Conservation (phyloP, 2,888 invertebrate genomes). For the Scaptomyza polygonia region DNA sequence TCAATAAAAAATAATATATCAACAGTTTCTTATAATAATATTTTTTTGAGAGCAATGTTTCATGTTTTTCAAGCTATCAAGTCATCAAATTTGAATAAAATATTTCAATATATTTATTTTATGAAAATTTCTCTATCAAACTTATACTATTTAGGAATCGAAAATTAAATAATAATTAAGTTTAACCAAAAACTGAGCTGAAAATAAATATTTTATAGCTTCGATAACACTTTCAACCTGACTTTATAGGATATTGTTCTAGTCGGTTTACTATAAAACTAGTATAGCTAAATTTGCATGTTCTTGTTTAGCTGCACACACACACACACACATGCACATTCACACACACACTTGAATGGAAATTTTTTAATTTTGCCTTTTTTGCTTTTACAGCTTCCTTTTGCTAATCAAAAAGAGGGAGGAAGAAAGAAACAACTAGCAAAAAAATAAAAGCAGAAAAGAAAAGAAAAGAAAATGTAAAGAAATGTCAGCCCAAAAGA, state of each 20-base stretch:
- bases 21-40: too few species aligned
- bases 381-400: slow-evolving; percentile 40
- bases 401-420: slow-evolving; percentile 71
- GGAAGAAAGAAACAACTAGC: slow-evolving; percentile 16
- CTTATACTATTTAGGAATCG: too few species aligned
- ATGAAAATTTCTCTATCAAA: too few species aligned
- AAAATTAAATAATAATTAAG: too few species aligned
- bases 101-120: too few species aligned
- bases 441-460: too few species aligned
- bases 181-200: too few species aligned
- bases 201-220: too few species aligned
- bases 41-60: too few species aligned
- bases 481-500: slow-evolving; percentile 32
- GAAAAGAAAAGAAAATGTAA: slow-evolving; percentile 24
- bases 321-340: slow-evolving; percentile 13
- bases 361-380: slow-evolving; percentile 55
- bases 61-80: too few species aligned
- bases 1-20: too few species aligned
- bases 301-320: slow-evolving; percentile 34
- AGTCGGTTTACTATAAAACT: neutral
- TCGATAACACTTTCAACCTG: neutral
- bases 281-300: slow-evolving; percentile 28
- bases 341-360: slow-evolving; percentile 30
- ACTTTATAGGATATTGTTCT: slow-evolving; percentile 13
- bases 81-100: too few species aligned